Base-by-base conservation (phyloP, 1,140 invertebrate species). In the Asbolus verrucosus region DNA sequence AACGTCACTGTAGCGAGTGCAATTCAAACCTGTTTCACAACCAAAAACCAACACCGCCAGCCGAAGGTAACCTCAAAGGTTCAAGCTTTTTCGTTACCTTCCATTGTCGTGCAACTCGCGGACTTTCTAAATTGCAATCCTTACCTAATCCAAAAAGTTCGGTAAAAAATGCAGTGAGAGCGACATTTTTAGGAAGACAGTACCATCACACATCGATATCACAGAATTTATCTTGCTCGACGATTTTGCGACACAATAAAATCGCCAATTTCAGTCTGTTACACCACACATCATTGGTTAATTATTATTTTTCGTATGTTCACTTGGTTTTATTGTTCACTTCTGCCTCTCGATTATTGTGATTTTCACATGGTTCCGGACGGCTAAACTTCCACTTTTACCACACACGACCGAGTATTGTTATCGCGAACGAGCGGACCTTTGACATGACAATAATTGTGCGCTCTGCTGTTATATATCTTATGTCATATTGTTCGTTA, bases 171-270 rank as follows among this genome's bases (percentile, higher is more conserved):
- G 24, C 24, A 8, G 8, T 8, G 3, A 3, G 8, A 27, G 24
- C n/a, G n/a, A 46, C 41, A 46, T 46, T 46, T 21, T 46, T 21
- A 46, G 41, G 41, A 46, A 46, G 4, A 38, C 11, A 38, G n/a
- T n/a, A 38, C 33, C 33, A 38, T 38, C 33, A 38, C 33, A 38
- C 2, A 43, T 16, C n/a, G n/a, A n/a, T 19, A 46, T 46, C 41
- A 46, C 41, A 46, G 41, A 46, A 2, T 46, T 8, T n/a, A 46
- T 6, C 38, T 14, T 6, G 6, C 3, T 11, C n/a, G 13, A 39
- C 16, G 2, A 11, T 39, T 14, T 39, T 39, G n/a, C n/a, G n/a
- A n/a, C n/a, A n/a, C n/a, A n/a, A n/a, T n/a, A n/a, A n/a, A n/a
- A n/a, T n/a, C n/a, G 8, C 3, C 24, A 27, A 4, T 27, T 27